Conservation (phyloP, 2,113 vertebrate genomes). For the Gopherus evgoodei region DNA sequence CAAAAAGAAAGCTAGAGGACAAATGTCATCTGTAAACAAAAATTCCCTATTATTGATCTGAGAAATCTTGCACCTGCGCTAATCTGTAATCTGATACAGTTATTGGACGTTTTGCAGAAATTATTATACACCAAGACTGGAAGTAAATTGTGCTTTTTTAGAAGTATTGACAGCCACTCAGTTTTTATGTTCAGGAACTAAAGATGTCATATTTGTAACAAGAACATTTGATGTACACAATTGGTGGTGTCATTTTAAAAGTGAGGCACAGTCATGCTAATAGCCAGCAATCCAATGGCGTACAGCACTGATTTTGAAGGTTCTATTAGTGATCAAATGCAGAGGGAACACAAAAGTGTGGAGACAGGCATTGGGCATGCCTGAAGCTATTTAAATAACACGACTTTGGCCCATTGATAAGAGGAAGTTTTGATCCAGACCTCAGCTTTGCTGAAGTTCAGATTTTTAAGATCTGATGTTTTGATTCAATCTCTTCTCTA, state of each 20-base stretch:
- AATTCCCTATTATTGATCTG: conserved; percentile 56
- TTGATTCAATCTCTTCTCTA: neutral
- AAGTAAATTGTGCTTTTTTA: neutral
- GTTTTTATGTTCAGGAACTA: conserved; percentile 34
- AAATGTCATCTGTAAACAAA: conserved; percentile 70
- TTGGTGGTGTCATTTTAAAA: neutral
- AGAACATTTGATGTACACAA: neutral
- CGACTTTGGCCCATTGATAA: no score
- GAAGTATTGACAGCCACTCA: conserved; percentile 1
- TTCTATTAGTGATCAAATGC: neutral
- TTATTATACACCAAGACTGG: neutral
- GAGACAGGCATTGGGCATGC: no score
- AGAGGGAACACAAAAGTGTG: neutral
- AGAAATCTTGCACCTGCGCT: conserved; percentile 6
- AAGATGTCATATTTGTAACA: neutral
- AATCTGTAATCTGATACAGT: conserved; percentile 44
- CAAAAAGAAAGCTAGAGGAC: conserved; percentile 68
- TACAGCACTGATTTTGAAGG: accelerated
- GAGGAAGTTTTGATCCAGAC: neutral
- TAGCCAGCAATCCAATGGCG: accelerated
- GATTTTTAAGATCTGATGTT: neutral
- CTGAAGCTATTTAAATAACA: no score
- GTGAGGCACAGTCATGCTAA: accelerated
- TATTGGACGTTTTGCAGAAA: conserved; percentile 7
- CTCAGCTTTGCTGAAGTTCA: neutral